These are phyloP conservation scores for Pseudolaguvia tuberculata DNA, from an alignment of 2,113 vertebrate genomes.

Conservation along the genomic window DNA sequence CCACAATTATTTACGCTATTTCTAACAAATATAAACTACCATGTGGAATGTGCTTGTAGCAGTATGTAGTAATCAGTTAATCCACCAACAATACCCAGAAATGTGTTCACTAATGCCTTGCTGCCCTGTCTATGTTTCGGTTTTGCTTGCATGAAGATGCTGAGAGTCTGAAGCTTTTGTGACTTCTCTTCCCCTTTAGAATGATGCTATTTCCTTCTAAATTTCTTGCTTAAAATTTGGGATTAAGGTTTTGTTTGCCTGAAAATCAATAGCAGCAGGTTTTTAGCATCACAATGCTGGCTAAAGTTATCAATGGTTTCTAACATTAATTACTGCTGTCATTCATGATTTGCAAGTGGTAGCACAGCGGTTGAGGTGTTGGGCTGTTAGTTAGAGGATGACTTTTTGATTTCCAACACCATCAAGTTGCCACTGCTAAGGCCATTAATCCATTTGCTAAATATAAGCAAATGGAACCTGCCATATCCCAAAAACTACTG, in stretches of 20 bases:
- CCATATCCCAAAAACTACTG: too few species aligned
- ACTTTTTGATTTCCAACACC: too few species aligned
- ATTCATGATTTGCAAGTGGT: not conserved
- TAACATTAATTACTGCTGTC: not conserved
- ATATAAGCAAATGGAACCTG: too few species aligned
- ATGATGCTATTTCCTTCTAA: not conserved
- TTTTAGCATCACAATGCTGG: not conserved
- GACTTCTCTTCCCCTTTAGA: slow-evolving; percentile 1
- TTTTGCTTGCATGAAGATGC: slow-evolving; percentile 24
- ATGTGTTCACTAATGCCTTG: slow-evolving; percentile 15
- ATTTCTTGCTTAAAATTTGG: not conserved
- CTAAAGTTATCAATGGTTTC: not conserved
- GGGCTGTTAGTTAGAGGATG: too few species aligned
- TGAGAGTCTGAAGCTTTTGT: slow-evolving; percentile 3
- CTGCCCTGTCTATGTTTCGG: not conserved
- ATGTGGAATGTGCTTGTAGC: not conserved
- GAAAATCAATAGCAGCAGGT: not conserved
- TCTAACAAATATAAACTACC: not conserved
- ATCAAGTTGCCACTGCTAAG: too few species aligned
- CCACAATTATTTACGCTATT: not conserved
- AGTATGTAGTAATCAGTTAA: slow-evolving; percentile 16
- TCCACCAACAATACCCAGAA: not conserved
- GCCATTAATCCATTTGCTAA: too few species aligned
- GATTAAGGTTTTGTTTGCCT: not conserved
- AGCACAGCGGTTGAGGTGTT: too few species aligned